phyloP scores from a whole-genome alignment of 2,797 vertebrate genomes.

The Acipenser ruthenus region DNA sequence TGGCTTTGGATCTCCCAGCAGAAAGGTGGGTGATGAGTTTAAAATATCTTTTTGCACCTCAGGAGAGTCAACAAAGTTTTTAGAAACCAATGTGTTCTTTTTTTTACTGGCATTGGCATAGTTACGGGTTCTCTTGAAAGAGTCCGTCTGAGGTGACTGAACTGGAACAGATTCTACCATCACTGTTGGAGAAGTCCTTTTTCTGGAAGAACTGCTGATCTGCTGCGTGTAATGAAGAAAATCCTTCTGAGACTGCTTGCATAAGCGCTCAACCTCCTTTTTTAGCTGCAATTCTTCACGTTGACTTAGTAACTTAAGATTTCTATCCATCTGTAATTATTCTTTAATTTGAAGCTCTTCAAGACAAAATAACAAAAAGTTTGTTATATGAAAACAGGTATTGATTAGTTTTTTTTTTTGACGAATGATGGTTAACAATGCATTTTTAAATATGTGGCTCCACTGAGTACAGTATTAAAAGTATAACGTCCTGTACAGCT shows the following conservation, averaged over 20 bases:
- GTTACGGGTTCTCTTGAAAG: conserved; percentile 22
- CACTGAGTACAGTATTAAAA: too few relatives aligned
- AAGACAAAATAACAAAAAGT: background rate
- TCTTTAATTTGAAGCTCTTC: background rate
- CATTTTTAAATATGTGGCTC: too few relatives aligned
- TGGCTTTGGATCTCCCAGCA: conserved; percentile 20
- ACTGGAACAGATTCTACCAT: conserved; percentile 14
- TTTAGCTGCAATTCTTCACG: conserved; percentile 39
- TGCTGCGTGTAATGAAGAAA: conserved; percentile 17
- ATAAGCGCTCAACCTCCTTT: conserved; percentile 41
- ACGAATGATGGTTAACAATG: background rate
- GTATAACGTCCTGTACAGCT: too few relatives aligned
- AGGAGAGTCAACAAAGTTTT: conserved; percentile 22
- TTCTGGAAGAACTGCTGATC: conserved; percentile 1
- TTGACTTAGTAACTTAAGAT: conserved; percentile 35
- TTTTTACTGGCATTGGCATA: conserved; percentile 14
- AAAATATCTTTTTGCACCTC: conserved; percentile 23
- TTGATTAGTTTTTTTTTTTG: background rate
- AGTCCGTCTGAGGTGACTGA: conserved; percentile 15
- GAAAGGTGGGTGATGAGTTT: conserved; percentile 16
- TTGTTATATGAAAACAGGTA: background rate
- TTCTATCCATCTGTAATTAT: conserved; percentile 26
- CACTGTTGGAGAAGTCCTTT: background rate
- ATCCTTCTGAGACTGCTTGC: conserved; percentile 33
- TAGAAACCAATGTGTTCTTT: conserved; percentile 21